phyloP scores from a whole-genome alignment of 2,888 invertebrate species.

The Tuberolachnus salignus region DNA sequence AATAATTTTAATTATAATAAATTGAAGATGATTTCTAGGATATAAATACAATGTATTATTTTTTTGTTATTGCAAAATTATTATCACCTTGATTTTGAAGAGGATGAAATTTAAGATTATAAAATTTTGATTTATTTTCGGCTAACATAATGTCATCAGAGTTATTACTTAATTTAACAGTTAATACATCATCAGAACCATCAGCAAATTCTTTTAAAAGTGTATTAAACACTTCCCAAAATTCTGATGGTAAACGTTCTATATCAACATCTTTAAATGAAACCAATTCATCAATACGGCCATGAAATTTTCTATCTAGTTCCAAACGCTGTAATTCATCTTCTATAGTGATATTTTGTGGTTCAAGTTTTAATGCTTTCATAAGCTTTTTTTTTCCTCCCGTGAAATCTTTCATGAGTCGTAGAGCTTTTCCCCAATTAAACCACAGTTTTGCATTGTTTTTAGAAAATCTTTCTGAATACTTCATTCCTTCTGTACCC shows the following conservation, averaged over 20 bases:
- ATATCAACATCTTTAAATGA: neutral
- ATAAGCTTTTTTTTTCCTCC: too few relatives aligned
- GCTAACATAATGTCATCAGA: conserved; percentile 17
- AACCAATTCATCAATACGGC: neutral
- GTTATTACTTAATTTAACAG: conserved; percentile 3
- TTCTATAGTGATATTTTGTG: conserved; percentile 66
- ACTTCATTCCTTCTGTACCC: conserved; percentile 68
- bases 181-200: conserved; percentile 40
- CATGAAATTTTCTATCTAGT: conserved; percentile 59
- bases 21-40: too few relatives aligned
- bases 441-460: too few relatives aligned
- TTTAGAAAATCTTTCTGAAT: too few relatives aligned
- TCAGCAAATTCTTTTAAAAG: conserved; percentile 12
- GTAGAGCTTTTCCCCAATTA: conserved; percentile 74
- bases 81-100: too few relatives aligned
- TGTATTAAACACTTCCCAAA: conserved; percentile 44
- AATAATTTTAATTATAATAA: too few relatives aligned
- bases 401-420: conserved; percentile 69
- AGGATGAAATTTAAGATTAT: conserved; percentile 1
- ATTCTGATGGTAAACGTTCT: neutral
- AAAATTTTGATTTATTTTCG: conserved; percentile 8
- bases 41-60: too few relatives aligned
- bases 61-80: too few relatives aligned
- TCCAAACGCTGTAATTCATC: conserved; percentile 66
- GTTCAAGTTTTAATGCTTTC: too few relatives aligned